phyloP scores from a whole-genome alignment of 2,797 vertebrate species.

The Eulemur coronatus region DNA sequence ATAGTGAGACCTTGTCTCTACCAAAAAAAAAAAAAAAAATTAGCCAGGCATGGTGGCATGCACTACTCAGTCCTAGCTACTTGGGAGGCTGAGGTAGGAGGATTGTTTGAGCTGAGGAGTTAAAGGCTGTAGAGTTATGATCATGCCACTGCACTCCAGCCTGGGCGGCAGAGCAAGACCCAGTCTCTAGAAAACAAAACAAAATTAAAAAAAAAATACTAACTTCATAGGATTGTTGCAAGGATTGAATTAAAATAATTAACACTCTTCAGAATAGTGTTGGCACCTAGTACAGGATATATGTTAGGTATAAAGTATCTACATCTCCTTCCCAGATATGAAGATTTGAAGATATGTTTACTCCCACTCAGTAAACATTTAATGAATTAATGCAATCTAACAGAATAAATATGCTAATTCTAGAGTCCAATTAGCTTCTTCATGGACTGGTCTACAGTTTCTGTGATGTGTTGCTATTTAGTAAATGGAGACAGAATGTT shows the following conservation, averaged over 20 bases:
- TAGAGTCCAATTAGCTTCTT: background rate
- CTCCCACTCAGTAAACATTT: background rate
- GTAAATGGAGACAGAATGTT: background rate
- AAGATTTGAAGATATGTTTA: background rate
- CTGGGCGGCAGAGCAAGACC: background rate
- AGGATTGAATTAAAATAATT: background rate
- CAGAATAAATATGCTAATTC: background rate
- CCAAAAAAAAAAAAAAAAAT: background rate
- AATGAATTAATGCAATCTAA: background rate
- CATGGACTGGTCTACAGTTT: background rate
- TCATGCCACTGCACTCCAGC: background rate
- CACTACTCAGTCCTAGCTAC: background rate
- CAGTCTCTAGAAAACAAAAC: background rate
- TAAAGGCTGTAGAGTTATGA: background rate
- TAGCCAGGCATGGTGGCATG: background rate
- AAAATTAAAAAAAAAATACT: background rate
- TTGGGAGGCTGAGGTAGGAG: background rate
- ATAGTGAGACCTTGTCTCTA: background rate
- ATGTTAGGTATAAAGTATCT: background rate
- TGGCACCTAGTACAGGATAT: background rate
- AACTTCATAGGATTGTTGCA: background rate
- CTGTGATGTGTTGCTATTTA: background rate
- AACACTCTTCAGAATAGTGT: background rate
- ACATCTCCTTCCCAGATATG: background rate
- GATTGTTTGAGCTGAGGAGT: background rate